These are phyloP conservation scores for Turdus rufiventris DNA, from an alignment of 2,113 vertebrate species.

Conservation along the genomic window DNA sequence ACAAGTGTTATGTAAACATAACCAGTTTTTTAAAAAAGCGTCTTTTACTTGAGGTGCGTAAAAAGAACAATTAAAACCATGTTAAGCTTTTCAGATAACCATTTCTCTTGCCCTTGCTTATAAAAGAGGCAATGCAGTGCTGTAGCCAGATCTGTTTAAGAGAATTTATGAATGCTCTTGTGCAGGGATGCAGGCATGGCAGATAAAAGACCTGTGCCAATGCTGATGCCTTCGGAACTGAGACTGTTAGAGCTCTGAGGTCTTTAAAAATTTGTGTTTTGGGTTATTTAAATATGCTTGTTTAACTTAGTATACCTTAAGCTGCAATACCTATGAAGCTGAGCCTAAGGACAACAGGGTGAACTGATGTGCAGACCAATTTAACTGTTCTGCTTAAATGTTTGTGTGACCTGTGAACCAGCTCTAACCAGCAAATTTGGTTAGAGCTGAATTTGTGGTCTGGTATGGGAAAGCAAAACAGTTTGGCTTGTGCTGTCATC, in stretches of 20 bases:
- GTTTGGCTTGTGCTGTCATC: neutral
- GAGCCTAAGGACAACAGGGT: neutral
- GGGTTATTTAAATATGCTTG: neutral
- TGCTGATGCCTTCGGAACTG: neutral
- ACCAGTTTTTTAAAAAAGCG: neutral
- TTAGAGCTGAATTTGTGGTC: neutral
- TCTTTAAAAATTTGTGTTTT: neutral
- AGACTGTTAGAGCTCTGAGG: neutral
- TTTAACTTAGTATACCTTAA: neutral
- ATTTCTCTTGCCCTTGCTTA: neutral
- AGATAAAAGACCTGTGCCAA: neutral
- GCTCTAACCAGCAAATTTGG: neutral
- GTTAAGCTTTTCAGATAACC: neutral
- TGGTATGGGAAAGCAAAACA: neutral
- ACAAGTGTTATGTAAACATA: neutral
- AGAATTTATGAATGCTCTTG: neutral
- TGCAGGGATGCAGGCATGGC: neutral
- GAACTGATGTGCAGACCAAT: neutral
- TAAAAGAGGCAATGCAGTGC: neutral
- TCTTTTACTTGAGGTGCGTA: neutral
- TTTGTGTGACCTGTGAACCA: neutral
- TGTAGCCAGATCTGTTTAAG: neutral
- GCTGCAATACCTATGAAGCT: neutral
- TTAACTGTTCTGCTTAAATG: neutral
- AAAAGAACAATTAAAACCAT: neutral